Evolutionary conservation across 2,113 vertebrate genomes (phyloP).

Genomic region (Nesospiza acunhae): DNA sequence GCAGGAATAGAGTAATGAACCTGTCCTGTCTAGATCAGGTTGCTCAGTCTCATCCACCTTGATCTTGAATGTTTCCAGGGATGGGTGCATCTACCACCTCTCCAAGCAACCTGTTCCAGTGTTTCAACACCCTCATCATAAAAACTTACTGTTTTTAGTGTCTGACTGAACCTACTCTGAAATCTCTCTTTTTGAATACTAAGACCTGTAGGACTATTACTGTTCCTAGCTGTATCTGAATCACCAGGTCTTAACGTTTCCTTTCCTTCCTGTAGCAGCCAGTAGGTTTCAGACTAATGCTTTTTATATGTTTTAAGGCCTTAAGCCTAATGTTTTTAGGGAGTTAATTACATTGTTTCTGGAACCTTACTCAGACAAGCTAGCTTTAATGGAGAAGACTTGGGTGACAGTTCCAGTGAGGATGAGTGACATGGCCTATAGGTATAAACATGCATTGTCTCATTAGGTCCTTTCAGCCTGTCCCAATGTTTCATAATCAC

Average conservation of each 20-base stretch:
- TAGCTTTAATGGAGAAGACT: neutral
- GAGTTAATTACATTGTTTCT: neutral
- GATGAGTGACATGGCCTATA: neutral
- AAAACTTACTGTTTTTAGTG: neutral
- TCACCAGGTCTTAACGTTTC: neutral
- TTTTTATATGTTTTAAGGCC: neutral
- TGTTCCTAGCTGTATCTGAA: neutral
- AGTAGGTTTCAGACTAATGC: neutral
- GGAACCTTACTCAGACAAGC: neutral
- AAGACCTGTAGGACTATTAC: neutral
- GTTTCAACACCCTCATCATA: neutral
- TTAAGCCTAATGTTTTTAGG: neutral
- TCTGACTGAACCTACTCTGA: neutral
- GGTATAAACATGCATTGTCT: fast-evolving
- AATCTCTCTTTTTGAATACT: neutral
- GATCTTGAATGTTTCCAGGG: neutral
- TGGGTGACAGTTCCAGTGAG: neutral
- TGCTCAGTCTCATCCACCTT: neutral
- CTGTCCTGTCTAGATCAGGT: neutral
- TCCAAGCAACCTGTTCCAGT: neutral
- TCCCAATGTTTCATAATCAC: neutral
- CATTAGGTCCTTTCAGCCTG: neutral
- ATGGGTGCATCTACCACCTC: neutral
- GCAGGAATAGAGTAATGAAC: neutral
- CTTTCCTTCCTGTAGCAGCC: neutral